Conservation (phyloP, 2,888 invertebrate species). For the Eristalis arbustorum region DNA sequence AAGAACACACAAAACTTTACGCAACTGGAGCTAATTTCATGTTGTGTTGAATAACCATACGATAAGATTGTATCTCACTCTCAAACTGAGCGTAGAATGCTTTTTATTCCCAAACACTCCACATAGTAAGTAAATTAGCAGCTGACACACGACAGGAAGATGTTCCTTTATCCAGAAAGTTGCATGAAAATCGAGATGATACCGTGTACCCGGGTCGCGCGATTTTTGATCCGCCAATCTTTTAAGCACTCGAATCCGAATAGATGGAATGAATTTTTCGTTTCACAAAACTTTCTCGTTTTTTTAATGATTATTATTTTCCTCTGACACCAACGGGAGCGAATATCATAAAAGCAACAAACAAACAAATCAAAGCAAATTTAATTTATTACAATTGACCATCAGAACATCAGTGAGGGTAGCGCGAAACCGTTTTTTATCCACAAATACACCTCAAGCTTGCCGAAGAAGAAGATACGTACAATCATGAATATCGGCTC, state of each 20-base stretch:
- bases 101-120: constrained; percentile 23
- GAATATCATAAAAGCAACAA: constrained; percentile 36
- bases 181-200: constrained; percentile 15
- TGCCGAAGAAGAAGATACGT: constrained; percentile 22
- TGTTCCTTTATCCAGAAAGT: constrained; percentile 6
- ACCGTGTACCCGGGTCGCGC: constrained; percentile 6
- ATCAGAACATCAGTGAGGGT: constrained; percentile 28
- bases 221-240: constrained; percentile 41
- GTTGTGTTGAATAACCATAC: constrained; percentile 38
- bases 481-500: constrained; percentile 28
- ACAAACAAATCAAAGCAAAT: constrained; percentile 57
- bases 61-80: constrained; percentile 60
- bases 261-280: background rate
- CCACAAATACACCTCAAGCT: constrained; percentile 48
- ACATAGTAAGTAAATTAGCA: constrained; percentile 50
- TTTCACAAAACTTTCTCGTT: constrained; percentile 17
- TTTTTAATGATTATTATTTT: constrained; percentile 2
- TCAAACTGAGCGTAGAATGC: constrained; percentile 38
- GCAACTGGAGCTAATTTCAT: constrained; percentile 48
- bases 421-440: constrained; percentile 47
- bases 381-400: constrained; percentile 64
- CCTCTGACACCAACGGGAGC: background rate
- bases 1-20: constrained; percentile 41
- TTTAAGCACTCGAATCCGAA: background rate
- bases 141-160: constrained; percentile 22